Base-by-base conservation (phyloP, 1,140 invertebrate species). In the Zaprionus lachaisei region DNA sequence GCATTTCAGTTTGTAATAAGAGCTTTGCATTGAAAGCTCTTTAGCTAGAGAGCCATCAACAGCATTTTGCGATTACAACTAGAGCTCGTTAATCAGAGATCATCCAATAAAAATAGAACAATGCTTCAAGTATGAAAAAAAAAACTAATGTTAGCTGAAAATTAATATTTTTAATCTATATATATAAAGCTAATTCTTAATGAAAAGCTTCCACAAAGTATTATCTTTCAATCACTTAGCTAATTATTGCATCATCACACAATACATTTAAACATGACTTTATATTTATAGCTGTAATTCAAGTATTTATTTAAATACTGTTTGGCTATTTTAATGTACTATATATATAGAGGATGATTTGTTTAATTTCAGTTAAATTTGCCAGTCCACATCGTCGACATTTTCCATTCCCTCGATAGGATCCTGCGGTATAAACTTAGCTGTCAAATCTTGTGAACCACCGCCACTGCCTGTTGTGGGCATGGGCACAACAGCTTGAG, bases 361-460 rank as follows among this genome's bases (percentile, higher is more conserved):
- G 3, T 12, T 51, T 22, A 1, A 14, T 14, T 14, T 20, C 5
- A 12, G 20, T 14, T 34, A 22, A 15, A 49, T 34, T 28, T 63
- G 26, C 17, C 61, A 63, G 61, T 49, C 26, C n/a, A 63, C 26
- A 9, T 63, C 41, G 26, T 28, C 44, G 7, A 51, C 11, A 5
- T 49, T 9, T 17, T 47, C 41, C n/a, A 47, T 47, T 17, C n/a
- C 44, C 61, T 34, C 61, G 24, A 44, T 47, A 3, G 12, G 15
- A 47, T 61, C 58, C 5, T 24, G 20, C 1, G 47, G 20, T 12
- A 2, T 51, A 20, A 51, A 51, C 22, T 51, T 51, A 14, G 20
- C 7, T 22, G 20, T 22, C 2, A 22, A 22, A 12, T 12, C 11
- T 49, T 49, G 2, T 44, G 15, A 6, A 17, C 57, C 20, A 26